phyloP scores from a whole-genome alignment of 2,888 invertebrate species.

The Hanleya hanleyi region DNA sequence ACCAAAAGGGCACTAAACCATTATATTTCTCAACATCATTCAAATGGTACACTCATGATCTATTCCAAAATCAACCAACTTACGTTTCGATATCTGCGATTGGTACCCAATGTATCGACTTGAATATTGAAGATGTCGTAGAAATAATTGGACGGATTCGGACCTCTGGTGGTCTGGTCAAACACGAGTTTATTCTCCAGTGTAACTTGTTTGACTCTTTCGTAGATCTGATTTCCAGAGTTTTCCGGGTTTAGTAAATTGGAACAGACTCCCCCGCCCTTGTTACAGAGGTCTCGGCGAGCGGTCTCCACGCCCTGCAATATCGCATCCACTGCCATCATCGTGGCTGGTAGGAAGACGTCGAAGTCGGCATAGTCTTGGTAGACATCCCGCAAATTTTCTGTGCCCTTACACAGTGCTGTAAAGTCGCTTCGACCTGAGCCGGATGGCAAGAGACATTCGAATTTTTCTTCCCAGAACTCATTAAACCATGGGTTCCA shows the following conservation, averaged over 20 bases:
- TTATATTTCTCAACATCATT: too few species aligned
- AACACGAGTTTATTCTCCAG: not conserved
- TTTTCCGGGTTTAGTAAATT: slow-evolving; percentile 39
- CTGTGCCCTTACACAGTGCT: not conserved
- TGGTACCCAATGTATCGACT: not conserved
- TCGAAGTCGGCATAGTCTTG: slow-evolving; percentile 34
- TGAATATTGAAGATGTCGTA: not conserved
- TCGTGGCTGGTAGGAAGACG: slow-evolving; percentile 49
- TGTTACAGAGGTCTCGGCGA: slow-evolving; percentile 3
- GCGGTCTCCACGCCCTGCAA: slow-evolving; percentile 46
- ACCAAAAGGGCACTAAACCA: too few species aligned
- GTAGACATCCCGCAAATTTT: not conserved
- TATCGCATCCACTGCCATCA: slow-evolving; percentile 57
- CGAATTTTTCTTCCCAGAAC: slow-evolving; percentile 48
- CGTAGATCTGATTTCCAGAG: slow-evolving; percentile 35
- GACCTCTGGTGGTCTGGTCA: not conserved
- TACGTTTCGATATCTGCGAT: not conserved
- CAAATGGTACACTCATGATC: too few species aligned
- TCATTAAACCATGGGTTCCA: slow-evolving; percentile 34
- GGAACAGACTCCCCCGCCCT: slow-evolving; percentile 46
- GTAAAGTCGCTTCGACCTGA: not conserved
- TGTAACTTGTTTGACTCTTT: slow-evolving; percentile 9
- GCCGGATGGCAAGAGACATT: slow-evolving; percentile 36
- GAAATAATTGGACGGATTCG: not conserved
- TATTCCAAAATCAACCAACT: too few species aligned